Percentiles rank a stretch among this genome's conserved stretches.
These are phyloP conservation scores for Halictus rubicundus DNA, from an alignment of 1,140 invertebrate genomes.

Conservation along the genomic window DNA sequence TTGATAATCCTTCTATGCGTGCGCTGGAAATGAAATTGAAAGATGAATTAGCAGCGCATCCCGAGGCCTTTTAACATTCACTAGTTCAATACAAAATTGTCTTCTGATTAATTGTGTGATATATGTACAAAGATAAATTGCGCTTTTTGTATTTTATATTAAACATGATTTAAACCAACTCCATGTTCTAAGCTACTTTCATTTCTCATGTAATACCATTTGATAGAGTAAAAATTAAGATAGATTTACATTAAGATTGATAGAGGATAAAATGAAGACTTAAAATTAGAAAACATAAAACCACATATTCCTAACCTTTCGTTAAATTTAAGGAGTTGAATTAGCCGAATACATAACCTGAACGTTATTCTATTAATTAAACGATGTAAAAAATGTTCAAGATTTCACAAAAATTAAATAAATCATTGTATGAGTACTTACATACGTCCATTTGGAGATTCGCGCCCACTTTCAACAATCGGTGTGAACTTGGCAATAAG, in stretches of 20 bases:
- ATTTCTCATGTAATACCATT: too few species aligned
- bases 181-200: neutral
- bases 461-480: too few species aligned
- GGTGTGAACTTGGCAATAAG: neutral
- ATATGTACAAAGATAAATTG: neutral
- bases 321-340: too few species aligned
- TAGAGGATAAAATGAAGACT: neutral
- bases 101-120: neutral
- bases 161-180: neutral
- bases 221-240: too few species aligned
- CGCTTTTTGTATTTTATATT: neutral
- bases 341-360: too few species aligned
- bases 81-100: neutral
- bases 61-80: slow-evolving; percentile 9
- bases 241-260: neutral
- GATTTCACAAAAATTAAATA: neutral
- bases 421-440: too few species aligned
- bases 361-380: too few species aligned
- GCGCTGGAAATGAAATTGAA: slow-evolving; percentile 73
- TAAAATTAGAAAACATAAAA: too few species aligned
- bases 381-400: neutral
- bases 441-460: too few species aligned
- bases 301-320: too few species aligned
- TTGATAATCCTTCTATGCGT: slow-evolving; percentile 65
- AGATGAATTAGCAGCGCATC: slow-evolving; percentile 68